Base-by-base conservation (phyloP, 1,140 invertebrate species). In the Neotoxoptera formosana region DNA sequence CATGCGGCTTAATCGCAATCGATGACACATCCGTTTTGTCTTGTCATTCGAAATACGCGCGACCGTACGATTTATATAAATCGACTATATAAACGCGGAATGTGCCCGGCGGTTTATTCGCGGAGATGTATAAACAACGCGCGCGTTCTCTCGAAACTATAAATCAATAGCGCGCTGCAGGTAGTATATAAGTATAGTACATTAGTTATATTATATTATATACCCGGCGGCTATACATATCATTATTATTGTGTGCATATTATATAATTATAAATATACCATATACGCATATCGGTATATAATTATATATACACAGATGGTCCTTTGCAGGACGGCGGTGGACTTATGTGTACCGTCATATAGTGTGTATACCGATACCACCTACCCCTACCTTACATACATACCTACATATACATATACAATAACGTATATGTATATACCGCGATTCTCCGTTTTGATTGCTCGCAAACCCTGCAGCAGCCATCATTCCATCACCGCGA, bases 21-120 rank as follows among this genome's bases (percentile, higher is more conserved):
- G 41, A 81, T 51, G 36, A 83, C 60, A 51, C 47, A 93, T 83
- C 91, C 91, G 48, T 83, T 93, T 51, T 83, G 76, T 51, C n/a
- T 76, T 76, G 60, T 34, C 60, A 93, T 83, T 51, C 45, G 21
- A 93, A 67, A 48, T 67, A 67, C 60, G 60, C 60, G n/a, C 60
- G 60, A n/a, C 60, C n/a, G n/a, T 2, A 76, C 60, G 60, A 67
- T 30, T 11, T 41, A 76, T 67, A n/a, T 67, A 67, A 67, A 67
- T n/a, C 25, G 60, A 67, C 60, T 67, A n/a, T n/a, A n/a, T n/a
- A 20, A 17, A 30, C 56, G 56, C 25, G 25, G 9, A n/a, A n/a
- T n/a, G n/a, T 25, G 56, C 56, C 25, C 30, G 30, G 30, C n/a
- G n/a, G n/a, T n/a, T n/a, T 76, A 76, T 76, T 76, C 30, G n/a